Conservation (phyloP, 2,797 vertebrate species). For the Sebastes hubbsi region DNA sequence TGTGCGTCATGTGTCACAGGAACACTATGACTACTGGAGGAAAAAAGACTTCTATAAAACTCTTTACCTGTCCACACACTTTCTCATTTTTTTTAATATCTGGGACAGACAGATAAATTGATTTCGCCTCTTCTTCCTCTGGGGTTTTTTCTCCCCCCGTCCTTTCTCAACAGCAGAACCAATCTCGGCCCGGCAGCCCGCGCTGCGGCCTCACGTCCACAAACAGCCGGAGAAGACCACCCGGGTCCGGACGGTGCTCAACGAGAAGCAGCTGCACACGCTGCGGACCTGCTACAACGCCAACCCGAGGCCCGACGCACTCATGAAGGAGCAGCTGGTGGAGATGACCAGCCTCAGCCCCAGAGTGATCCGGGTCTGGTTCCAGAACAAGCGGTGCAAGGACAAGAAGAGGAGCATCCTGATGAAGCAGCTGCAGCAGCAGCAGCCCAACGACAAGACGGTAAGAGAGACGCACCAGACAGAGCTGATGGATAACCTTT, state of each 20-base stretch:
- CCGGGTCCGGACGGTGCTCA: slow-evolving; percentile 92
- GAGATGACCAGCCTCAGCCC: slow-evolving; percentile 96
- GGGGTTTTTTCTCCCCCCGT: neutral
- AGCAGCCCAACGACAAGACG: slow-evolving; percentile 95
- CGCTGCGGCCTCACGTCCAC: slow-evolving; percentile 92
- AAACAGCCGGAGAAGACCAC: slow-evolving; percentile 96
- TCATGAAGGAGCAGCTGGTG: slow-evolving; percentile 96
- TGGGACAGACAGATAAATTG: neutral
- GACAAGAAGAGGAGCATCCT: slow-evolving; percentile 94
- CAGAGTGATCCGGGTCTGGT: slow-evolving; percentile 94
- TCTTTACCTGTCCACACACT: neutral
- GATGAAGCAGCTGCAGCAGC: slow-evolving; percentile 95
- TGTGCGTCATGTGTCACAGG: neutral
- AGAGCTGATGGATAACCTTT: neutral
- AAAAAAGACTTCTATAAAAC: neutral
- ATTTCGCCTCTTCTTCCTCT: neutral
- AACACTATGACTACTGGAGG: neutral
- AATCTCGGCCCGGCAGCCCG: slow-evolving; percentile 91
- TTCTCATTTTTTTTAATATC: no score
- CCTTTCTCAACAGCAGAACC: slow-evolving; percentile 87
- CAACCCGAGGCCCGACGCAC: slow-evolving; percentile 92
- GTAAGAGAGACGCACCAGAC: slow-evolving; percentile 73
- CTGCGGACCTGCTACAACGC: slow-evolving; percentile 96
- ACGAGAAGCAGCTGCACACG: slow-evolving; percentile 95
- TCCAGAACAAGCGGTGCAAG: slow-evolving; percentile 96